These are phyloP conservation scores for Oplegnathus fasciatus DNA, from an alignment of 2,113 vertebrate genomes.

Conservation along the genomic window DNA sequence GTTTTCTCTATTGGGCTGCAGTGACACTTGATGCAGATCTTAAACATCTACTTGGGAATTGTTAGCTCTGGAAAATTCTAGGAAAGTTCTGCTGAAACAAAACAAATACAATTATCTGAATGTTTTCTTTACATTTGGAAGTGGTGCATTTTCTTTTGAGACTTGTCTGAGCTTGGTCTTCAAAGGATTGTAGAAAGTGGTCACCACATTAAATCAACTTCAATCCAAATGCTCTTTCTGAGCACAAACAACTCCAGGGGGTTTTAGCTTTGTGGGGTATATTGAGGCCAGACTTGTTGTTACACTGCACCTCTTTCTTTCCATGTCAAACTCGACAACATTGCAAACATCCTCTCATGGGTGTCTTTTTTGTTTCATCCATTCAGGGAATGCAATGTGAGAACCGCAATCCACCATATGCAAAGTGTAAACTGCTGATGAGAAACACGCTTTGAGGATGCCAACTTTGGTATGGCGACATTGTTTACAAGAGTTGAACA, in stretches of 20 bases:
- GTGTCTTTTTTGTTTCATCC: slow-evolving; percentile 48
- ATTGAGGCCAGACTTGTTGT: slow-evolving; percentile 62
- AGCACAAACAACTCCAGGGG: slow-evolving; percentile 57
- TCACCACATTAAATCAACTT: slow-evolving; percentile 44
- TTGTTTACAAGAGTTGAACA: slow-evolving; percentile 56
- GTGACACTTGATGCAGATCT: neutral
- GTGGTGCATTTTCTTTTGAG: slow-evolving; percentile 20
- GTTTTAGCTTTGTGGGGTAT: slow-evolving; percentile 30
- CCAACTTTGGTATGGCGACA: slow-evolving; percentile 18
- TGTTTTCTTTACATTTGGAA: slow-evolving; percentile 37
- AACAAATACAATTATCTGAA: slow-evolving; percentile 3
- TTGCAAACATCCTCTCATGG: slow-evolving; percentile 65
- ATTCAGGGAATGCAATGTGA: slow-evolving; percentile 26
- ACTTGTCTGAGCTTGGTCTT: slow-evolving; percentile 20
- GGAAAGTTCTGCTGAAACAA: slow-evolving; percentile 23
- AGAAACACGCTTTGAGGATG: slow-evolving; percentile 55
- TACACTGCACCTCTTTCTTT: slow-evolving; percentile 18
- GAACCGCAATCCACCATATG: slow-evolving; percentile 55
- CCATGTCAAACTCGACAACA: slow-evolving; percentile 33
- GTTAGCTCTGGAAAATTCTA: neutral
- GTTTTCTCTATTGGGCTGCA: slow-evolving; percentile 1
- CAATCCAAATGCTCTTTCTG: slow-evolving; percentile 37
- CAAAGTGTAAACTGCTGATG: slow-evolving; percentile 58
- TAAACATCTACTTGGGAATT: neutral
- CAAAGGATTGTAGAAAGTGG: slow-evolving; percentile 49